Evolutionary conservation across 2,888 invertebrate genomes (phyloP).

Genomic region (Pristionchus exspectatus): DNA sequence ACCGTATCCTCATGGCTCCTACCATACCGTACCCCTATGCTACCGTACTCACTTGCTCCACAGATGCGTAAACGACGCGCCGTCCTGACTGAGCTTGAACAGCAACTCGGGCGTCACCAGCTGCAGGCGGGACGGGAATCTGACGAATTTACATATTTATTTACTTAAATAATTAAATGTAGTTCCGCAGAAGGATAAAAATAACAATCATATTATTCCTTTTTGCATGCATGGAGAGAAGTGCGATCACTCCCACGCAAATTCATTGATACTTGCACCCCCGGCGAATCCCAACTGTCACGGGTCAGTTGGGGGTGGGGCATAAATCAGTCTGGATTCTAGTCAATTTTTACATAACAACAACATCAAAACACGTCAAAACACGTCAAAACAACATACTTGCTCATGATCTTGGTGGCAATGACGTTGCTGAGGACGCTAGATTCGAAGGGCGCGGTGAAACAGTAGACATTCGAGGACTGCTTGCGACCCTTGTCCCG

Average conservation of each 20-base stretch:
- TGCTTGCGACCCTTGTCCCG: constrained; percentile 27
- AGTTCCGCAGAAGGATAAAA: too few species aligned
- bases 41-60: constrained; percentile 70
- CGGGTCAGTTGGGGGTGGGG: too few species aligned
- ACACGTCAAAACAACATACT: neutral
- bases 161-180: too few species aligned
- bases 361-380: neutral
- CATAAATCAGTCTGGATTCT: neutral
- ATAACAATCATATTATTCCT: too few species aligned
- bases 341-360: constrained; percentile 60
- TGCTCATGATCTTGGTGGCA: constrained; percentile 46
- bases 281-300: too few species aligned
- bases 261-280: too few species aligned
- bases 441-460: constrained; percentile 47
- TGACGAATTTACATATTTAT: too few species aligned
- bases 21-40: neutral
- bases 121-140: constrained; percentile 73
- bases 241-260: too few species aligned
- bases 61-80: constrained; percentile 76
- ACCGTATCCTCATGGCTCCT: neutral
- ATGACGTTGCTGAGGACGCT: constrained; percentile 10
- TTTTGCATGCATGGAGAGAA: too few species aligned
- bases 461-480: constrained; percentile 52
- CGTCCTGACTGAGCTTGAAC: constrained; percentile 75
- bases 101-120: constrained; percentile 73